phyloP scores from a whole-genome alignment of 2,888 invertebrate species.

The Tetragonula carbonaria region DNA sequence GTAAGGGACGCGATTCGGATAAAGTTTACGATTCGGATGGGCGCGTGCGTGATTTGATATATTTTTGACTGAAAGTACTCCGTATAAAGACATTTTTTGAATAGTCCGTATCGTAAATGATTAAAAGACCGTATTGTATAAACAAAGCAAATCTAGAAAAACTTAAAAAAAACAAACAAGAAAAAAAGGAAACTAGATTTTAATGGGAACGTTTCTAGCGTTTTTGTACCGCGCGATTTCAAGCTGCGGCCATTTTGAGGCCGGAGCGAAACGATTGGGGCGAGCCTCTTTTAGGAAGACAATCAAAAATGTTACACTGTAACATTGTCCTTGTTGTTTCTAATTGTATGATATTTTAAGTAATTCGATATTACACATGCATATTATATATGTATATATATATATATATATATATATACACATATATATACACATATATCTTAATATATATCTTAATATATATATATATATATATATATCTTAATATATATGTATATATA shows the following conservation, averaged over 20 bases:
- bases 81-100: conserved; percentile 70
- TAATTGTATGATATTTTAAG: conserved; percentile 76
- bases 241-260: conserved; percentile 35
- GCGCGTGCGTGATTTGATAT: conserved; percentile 67
- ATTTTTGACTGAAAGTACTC: conserved; percentile 77
- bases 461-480: conserved; percentile 40
- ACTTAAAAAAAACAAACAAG: not conserved
- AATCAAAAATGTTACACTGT: conserved; percentile 83
- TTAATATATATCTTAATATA: conserved; percentile 3
- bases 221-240: conserved; percentile 53
- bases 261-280: conserved; percentile 55
- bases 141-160: conserved; percentile 28
- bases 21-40: conserved; percentile 41
- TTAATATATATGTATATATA: conserved; percentile 8
- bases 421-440: not conserved
- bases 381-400: conserved; percentile 34
- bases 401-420: too few relatives aligned
- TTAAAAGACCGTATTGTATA: conserved; percentile 39
- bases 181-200: conserved; percentile 6
- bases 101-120: conserved; percentile 47
- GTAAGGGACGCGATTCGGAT: conserved; percentile 31
- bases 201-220: conserved; percentile 43
- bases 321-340: conserved; percentile 83
- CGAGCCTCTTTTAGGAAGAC: conserved; percentile 81
- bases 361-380: conserved; percentile 67